Conservation (phyloP, 2,113 vertebrate genomes). For the Chauna torquata region DNA sequence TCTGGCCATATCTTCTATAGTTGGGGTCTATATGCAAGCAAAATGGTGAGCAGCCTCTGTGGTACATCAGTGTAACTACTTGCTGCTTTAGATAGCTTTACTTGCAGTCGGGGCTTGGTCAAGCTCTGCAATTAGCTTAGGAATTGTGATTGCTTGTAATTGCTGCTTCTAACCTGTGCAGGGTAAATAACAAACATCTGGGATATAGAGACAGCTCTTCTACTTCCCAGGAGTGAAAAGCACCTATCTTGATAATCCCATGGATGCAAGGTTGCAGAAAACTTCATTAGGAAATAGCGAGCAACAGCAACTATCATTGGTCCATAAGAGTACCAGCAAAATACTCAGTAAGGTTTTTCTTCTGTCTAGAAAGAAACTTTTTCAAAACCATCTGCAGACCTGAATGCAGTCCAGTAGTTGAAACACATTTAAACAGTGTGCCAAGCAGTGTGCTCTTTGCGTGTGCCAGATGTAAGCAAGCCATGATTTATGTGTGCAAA, state of each 20-base stretch:
- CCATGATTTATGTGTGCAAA: not conserved
- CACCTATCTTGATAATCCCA: not conserved
- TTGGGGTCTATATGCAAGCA: not conserved
- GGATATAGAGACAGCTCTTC: not conserved
- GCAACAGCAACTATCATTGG: not conserved
- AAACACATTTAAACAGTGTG: not conserved
- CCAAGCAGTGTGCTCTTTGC: not conserved
- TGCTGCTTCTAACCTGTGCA: not conserved
- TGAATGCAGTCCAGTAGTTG: not conserved
- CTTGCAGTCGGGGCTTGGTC: not conserved
- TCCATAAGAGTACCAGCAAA: not conserved
- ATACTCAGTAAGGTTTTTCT: not conserved
- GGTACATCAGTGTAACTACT: not conserved
- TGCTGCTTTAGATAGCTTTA: not conserved
- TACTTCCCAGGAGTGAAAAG: not conserved
- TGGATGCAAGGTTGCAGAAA: not conserved
- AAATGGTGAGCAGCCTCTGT: not conserved
- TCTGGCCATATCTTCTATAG: not conserved
- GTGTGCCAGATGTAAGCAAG: not conserved
- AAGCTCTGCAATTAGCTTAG: not conserved
- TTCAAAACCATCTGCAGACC: not conserved
- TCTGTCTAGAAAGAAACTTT: not conserved
- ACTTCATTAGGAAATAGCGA: not conserved
- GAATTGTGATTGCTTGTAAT: not conserved
- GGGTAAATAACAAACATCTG: not conserved